Evolutionary conservation across 37 sponge, comb jelly and placozoan genomes (phyloP), one percentile per base, ranked within the genome.

Genomic region (Dysidea cf. avara): DNA sequence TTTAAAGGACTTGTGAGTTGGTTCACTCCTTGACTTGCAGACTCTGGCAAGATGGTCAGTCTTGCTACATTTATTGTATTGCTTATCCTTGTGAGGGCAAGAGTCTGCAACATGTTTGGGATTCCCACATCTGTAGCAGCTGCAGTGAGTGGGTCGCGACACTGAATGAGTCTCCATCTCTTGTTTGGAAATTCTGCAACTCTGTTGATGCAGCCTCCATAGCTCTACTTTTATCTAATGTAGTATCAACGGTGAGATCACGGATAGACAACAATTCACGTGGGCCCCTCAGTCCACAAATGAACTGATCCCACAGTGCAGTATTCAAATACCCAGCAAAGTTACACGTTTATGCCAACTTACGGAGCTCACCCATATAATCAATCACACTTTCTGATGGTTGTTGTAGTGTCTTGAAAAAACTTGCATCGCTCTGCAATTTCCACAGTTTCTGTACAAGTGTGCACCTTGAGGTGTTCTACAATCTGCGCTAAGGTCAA

Each of bases 111-210:
- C 4, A 34, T 61, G 63, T 2, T 34, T 34, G 2, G 31, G 33
- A 61, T 34, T 3, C 31, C 63, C 63, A 61, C 63, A 61, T 29
- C 63, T 30, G 6, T 61, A 61, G 33, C 63, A 61, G 1, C 3
- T 4, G 31, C 31, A 4, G 5, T 34, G 26, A 34, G 31, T 2
- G 18, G 26, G 63, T 2, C 7, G n/a, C n/a, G n/a, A n/a, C n/a
- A n/a, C n/a, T n/a, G 18, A 2, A 2, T 29, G 31, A 2, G 2
- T 6, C 31, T 9, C 33, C 63, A 29, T 61, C 63, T 28, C 31
- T 4, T 28, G 25, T n/a, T n/a, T n/a, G n/a, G n/a, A n/a, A 2
- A 5, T 54, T 54, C 6, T 7, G 56, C 6, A 25, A 7, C 25
- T 54, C 56, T 25, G 4, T 54, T 3, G 25, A 5, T 5, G 25